Evolutionary conservation across 1,140 invertebrate genomes (phyloP).

Genomic region (Meloidogyne exigua): DNA sequence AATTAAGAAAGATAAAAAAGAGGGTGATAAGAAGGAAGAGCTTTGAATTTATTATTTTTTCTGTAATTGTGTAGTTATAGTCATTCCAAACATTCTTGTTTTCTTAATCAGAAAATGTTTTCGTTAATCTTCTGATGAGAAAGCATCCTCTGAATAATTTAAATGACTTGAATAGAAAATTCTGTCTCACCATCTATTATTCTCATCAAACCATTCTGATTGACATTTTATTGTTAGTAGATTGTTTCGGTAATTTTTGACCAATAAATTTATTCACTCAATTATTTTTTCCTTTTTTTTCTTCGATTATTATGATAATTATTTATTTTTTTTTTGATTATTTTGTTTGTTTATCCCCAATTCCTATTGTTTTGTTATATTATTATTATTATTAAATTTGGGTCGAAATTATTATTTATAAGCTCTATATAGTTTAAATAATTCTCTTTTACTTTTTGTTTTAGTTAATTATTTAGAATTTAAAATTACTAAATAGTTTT

Average conservation of each 20-base stretch:
- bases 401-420: neutral
- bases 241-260: neutral
- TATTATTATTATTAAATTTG: constrained; percentile 2
- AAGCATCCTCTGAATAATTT: too few species aligned
- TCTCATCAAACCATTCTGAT: neutral
- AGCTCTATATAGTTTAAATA: neutral
- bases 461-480: neutral
- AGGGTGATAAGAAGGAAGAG: constrained; percentile 24
- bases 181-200: neutral
- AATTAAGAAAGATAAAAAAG: neutral
- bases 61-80: neutral
- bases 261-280: neutral
- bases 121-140: too few species aligned
- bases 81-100: neutral
- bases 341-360: neutral
- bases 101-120: too few species aligned
- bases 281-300: neutral
- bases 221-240: neutral
- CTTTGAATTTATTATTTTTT: constrained; percentile 7
- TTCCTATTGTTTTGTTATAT: neutral
- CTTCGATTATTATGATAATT: neutral
- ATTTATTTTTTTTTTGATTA: neutral
- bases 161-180: too few species aligned
- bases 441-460: neutral
- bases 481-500: neutral